phyloP scores from a whole-genome alignment of 2,113 vertebrate species.

The Bubalus kerabau region DNA sequence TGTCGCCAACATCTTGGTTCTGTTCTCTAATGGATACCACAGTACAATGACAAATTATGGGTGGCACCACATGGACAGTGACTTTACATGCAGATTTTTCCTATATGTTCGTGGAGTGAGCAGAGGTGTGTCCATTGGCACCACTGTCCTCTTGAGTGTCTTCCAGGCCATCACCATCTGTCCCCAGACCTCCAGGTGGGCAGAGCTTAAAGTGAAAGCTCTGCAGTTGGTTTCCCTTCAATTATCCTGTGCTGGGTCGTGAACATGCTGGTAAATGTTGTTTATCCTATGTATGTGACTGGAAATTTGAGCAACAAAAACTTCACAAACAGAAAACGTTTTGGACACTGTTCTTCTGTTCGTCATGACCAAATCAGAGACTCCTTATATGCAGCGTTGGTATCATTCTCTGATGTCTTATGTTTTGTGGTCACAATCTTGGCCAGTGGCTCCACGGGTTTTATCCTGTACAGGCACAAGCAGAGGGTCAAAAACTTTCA shows the following conservation, averaged over 20 bases:
- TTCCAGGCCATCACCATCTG: neutral
- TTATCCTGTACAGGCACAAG: neutral
- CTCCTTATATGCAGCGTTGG: neutral
- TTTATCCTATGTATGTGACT: neutral
- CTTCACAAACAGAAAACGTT: neutral
- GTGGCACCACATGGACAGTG: neutral
- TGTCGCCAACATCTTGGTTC: neutral
- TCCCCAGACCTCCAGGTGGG: neutral
- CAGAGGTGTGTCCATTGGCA: neutral
- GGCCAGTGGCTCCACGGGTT: too few species aligned
- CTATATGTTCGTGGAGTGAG: neutral
- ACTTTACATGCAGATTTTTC: neutral
- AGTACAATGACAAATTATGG: neutral
- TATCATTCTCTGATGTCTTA: neutral
- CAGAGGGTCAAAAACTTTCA: neutral
- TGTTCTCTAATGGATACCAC: neutral
- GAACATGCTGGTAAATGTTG: neutral
- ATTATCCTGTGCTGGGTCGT: neutral
- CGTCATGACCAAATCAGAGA: fast-evolving
- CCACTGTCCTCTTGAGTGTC: neutral
- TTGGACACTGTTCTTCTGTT: neutral
- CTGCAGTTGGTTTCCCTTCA: neutral
- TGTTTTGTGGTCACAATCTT: neutral
- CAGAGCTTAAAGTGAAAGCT: neutral
- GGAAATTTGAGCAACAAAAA: neutral